These are phyloP conservation scores for Chloroclysta siterata DNA, from an alignment of 2,888 invertebrate genomes.

Conservation along the genomic window DNA sequence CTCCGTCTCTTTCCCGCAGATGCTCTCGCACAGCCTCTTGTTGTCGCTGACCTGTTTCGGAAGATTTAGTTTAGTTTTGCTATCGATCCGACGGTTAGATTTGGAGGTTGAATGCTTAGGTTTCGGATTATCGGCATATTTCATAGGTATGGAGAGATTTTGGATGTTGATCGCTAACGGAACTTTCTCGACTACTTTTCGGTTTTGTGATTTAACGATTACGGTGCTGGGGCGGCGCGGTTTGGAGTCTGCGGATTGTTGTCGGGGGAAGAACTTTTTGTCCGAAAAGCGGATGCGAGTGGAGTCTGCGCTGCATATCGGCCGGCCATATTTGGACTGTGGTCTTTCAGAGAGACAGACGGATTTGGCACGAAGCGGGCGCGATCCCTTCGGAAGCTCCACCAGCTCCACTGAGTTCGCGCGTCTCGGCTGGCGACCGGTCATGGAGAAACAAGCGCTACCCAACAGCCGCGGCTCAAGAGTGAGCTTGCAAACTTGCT, in stretches of 20 bases:
- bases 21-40: slow-evolving; percentile 76
- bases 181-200: slow-evolving; percentile 66
- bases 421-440: slow-evolving; percentile 30
- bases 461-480: slow-evolving; percentile 56
- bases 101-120: slow-evolving; percentile 70
- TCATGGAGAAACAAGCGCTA: slow-evolving; percentile 54
- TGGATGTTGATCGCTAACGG: slow-evolving; percentile 73
- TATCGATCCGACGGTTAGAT: slow-evolving; percentile 57
- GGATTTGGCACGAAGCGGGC: slow-evolving; percentile 71
- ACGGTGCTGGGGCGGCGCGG: slow-evolving; percentile 49
- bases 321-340: slow-evolving; percentile 67
- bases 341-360: slow-evolving; percentile 71
- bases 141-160: slow-evolving; percentile 75
- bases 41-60: slow-evolving; percentile 75
- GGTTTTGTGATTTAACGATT: slow-evolving; percentile 66
- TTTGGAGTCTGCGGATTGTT: slow-evolving; percentile 50
- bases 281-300: slow-evolving; percentile 56
- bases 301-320: slow-evolving; percentile 67
- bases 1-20: slow-evolving; percentile 76
- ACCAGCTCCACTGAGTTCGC: slow-evolving; percentile 59
- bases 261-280: slow-evolving; percentile 58
- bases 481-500: slow-evolving; percentile 62
- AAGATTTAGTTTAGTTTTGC: slow-evolving; percentile 73
- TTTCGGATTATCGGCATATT: slow-evolving; percentile 69
- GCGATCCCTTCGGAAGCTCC: slow-evolving; percentile 41